These are phyloP conservation scores for Eupsittula cactorum DNA, from an alignment of 2,113 vertebrate species.

Conservation along the genomic window DNA sequence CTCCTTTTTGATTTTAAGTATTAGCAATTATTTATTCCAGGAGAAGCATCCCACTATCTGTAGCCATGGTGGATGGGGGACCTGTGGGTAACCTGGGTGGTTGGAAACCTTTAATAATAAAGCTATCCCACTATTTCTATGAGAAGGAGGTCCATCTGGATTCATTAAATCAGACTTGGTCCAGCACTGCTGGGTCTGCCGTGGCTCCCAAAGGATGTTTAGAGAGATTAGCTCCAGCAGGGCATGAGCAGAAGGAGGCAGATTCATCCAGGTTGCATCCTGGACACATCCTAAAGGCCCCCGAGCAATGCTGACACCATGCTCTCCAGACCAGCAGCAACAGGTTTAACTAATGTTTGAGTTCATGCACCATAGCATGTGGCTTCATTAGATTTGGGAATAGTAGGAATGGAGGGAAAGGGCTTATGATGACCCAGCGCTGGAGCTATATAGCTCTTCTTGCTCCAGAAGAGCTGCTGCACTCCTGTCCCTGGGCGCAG, in stretches of 20 bases:
- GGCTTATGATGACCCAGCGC: background rate
- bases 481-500: background rate
- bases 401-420: background rate
- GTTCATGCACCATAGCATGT: fast-evolving
- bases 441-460: background rate
- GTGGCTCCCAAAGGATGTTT: background rate
- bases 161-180: background rate
- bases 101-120: background rate
- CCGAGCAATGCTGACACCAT: background rate
- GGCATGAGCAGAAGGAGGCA: background rate
- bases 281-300: background rate
- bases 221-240: background rate
- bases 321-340: background rate
- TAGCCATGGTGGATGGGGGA: background rate
- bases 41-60: background rate
- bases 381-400: background rate
- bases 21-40: background rate
- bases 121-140: background rate
- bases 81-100: background rate
- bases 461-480: background rate
- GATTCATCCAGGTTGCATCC: background rate
- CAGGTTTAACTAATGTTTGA: background rate
- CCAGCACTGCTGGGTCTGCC: background rate
- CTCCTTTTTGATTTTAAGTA: background rate
- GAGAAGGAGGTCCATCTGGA: background rate